These are phyloP conservation scores for Drosophila triauraria DNA, from an alignment of 1,140 invertebrate genomes.

Conservation along the genomic window DNA sequence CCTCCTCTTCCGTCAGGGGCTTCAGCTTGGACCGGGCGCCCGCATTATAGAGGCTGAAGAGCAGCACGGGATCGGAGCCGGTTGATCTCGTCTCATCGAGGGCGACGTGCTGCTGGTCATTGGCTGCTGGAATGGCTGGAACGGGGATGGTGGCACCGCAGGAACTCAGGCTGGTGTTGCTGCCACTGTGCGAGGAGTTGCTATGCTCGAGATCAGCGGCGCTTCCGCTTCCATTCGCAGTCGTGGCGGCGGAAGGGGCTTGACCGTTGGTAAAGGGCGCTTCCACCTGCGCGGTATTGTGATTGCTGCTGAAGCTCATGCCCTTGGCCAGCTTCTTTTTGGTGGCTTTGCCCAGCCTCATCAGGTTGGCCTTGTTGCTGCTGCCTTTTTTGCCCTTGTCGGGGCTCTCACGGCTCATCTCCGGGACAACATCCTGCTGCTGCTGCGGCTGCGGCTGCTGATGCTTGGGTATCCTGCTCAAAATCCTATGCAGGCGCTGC, in stretches of 20 bases:
- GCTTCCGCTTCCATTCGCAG: slow-evolving; percentile 20
- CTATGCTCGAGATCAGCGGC: slow-evolving; percentile 55
- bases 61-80: slow-evolving; percentile 45
- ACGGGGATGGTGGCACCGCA: slow-evolving; percentile 38
- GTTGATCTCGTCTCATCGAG: slow-evolving; percentile 1
- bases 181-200: slow-evolving; percentile 66
- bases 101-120: background rate
- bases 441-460: background rate
- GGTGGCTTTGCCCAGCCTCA: slow-evolving; percentile 77
- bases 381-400: slow-evolving; percentile 50
- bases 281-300: background rate
- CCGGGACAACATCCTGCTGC: background rate
- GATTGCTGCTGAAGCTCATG: slow-evolving; percentile 69
- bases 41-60: slow-evolving; percentile 78
- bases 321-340: slow-evolving; percentile 82
- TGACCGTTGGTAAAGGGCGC: slow-evolving; percentile 39
- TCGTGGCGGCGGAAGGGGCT: background rate
- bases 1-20: slow-evolving; percentile 80
- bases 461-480: slow-evolving; percentile 64
- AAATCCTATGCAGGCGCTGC: slow-evolving; percentile 70
- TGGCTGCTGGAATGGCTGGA: background rate
- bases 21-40: slow-evolving; percentile 77
- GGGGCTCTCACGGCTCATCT: slow-evolving; percentile 9
- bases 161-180: slow-evolving; percentile 69
- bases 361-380: slow-evolving; percentile 42